A percentile compares a stretch with the other conserved stretches of the same genome.
These are phyloP conservation scores for Leptocoma aspasia DNA, from an alignment of 2,113 vertebrate genomes.

Conservation along the genomic window DNA sequence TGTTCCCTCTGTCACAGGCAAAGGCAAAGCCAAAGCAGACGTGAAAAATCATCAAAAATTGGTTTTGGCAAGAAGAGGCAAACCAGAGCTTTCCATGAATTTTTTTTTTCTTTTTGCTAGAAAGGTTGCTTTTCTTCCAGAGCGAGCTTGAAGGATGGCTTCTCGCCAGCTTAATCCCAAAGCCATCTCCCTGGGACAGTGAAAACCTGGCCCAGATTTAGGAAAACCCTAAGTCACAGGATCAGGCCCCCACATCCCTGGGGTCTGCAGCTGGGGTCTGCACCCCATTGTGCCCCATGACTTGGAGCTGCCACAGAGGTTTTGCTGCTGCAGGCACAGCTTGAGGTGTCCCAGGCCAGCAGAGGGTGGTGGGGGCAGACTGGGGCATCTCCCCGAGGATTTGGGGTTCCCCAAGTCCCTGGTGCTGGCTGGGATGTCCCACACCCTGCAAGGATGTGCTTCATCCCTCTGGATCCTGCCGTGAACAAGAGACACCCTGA, in stretches of 20 bases:
- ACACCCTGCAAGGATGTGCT: not conserved
- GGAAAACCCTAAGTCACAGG: not conserved
- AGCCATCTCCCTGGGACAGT: not conserved
- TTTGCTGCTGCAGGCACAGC: not conserved
- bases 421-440: not conserved
- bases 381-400: not conserved
- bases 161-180: not conserved
- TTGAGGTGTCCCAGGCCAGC: not conserved
- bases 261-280: too few species aligned
- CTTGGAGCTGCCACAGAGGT: not conserved
- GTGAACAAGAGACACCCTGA: not conserved
- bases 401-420: not conserved
- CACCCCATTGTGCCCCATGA: fast-evolving
- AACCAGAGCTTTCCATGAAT: conserved; percentile 33
- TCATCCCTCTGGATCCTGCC: not conserved
- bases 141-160: not conserved
- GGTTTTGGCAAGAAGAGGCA: conserved; percentile 3
- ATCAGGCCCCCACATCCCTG: not conserved
- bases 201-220: not conserved
- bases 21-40: not conserved
- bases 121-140: not conserved
- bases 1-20: not conserved
- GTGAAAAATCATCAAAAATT: not conserved
- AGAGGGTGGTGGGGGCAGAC: too few species aligned
- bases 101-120: not conserved